Evolutionary conservation across 2,113 vertebrate species (phyloP).

Genomic region (Myrmecophaga tridactyla): DNA sequence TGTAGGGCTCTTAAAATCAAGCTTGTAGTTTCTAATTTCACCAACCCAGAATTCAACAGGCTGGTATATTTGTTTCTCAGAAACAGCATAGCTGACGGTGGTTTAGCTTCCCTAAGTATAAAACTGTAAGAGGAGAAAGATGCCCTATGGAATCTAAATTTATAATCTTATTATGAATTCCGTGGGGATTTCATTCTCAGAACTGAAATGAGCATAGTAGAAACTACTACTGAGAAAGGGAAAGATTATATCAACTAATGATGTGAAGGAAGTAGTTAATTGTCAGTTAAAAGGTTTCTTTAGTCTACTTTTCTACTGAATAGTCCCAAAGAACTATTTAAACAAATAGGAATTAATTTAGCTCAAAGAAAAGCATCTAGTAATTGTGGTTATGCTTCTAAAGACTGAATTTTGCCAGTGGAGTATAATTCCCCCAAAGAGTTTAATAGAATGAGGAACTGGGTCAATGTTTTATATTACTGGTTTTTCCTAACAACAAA

Average conservation of each 20-base stretch:
- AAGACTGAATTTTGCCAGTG: constrained; percentile 19
- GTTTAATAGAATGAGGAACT: constrained; percentile 53
- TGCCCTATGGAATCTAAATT: neutral
- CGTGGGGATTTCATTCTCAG: constrained; percentile 46
- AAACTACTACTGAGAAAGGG: neutral
- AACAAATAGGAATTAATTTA: constrained; percentile 37
- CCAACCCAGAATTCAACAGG: constrained; percentile 42
- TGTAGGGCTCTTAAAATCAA: constrained; percentile 22
- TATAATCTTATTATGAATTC: neutral
- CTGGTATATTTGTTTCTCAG: constrained; percentile 17
- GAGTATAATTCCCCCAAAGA: neutral
- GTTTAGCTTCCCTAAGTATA: neutral
- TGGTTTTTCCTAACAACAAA: constrained; percentile 21
- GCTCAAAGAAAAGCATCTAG: constrained; percentile 12
- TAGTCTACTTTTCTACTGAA: constrained; percentile 5
- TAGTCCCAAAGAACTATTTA: constrained; percentile 10
- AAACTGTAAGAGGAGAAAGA: neutral
- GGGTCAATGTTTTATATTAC: constrained; percentile 51
- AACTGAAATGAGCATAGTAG: constrained; percentile 16
- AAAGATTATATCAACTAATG: constrained; percentile 10
- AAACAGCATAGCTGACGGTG: neutral
- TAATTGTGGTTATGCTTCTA: constrained; percentile 42
- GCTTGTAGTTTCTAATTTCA: constrained; percentile 39
- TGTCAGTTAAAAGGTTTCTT: neutral
- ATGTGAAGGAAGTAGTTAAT: neutral